Conservation (phyloP, 2,797 vertebrate genomes). For the Pygocentrus nattereri region DNA sequence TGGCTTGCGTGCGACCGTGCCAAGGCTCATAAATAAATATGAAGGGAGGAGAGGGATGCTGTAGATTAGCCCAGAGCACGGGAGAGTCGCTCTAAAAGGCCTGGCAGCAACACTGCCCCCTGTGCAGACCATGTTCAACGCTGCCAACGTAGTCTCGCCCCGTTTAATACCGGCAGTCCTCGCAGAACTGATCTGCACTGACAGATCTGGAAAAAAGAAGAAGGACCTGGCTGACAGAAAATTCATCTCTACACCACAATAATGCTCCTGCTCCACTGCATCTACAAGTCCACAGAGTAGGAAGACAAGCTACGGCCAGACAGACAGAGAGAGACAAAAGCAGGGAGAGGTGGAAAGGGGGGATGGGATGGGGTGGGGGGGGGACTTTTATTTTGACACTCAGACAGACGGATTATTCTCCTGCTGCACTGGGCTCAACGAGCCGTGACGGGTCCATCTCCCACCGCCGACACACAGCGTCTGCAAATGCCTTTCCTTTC, state of each 20-base stretch:
- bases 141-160: slow-evolving; percentile 25
- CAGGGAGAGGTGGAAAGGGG: neutral
- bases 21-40: slow-evolving; percentile 60
- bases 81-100: slow-evolving; percentile 19
- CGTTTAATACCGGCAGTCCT: slow-evolving; percentile 19
- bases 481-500: slow-evolving; percentile 58
- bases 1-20: slow-evolving; percentile 48
- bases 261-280: slow-evolving; percentile 13
- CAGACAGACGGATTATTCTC: slow-evolving; percentile 59
- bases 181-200: slow-evolving; percentile 3
- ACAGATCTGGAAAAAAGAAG: slow-evolving; percentile 7
- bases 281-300: slow-evolving; percentile 35
- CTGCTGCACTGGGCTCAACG: slow-evolving; percentile 59
- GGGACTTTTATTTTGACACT: slow-evolving; percentile 67
- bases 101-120: slow-evolving; percentile 22
- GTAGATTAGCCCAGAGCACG: slow-evolving; percentile 43
- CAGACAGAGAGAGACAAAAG: slow-evolving; percentile 7
- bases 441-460: slow-evolving; percentile 64
- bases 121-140: neutral
- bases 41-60: slow-evolving; percentile 40
- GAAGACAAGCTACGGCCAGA: slow-evolving; percentile 8
- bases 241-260: slow-evolving; percentile 48
- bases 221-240: slow-evolving; percentile 13
- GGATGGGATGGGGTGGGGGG: too few relatives aligned
- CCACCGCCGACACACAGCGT: slow-evolving; percentile 49